These are phyloP conservation scores for Megalops atlanticus DNA, from an alignment of 2,113 vertebrate species.

Conservation along the genomic window DNA sequence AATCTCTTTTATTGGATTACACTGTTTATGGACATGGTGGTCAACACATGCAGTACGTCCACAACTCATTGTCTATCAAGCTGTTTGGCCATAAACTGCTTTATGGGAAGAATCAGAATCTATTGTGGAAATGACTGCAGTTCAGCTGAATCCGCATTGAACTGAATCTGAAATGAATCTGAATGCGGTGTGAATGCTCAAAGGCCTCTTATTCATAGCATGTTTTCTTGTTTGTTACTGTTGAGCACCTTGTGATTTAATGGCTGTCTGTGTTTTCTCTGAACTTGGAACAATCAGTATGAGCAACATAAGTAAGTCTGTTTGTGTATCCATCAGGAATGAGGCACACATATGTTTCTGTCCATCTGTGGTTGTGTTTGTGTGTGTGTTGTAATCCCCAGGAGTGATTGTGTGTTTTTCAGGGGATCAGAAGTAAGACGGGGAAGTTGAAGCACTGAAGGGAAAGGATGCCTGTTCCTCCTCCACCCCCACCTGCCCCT, in stretches of 20 bases:
- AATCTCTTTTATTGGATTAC: too few relatives aligned
- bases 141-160: not conserved
- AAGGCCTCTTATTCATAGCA: not conserved
- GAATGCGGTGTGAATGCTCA: not conserved
- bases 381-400: conserved; percentile 6
- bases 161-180: not conserved
- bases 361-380: not conserved
- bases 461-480: conserved; percentile 24
- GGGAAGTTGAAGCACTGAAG: not conserved
- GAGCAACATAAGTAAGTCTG: not conserved
- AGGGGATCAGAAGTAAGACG: not conserved
- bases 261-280: not conserved
- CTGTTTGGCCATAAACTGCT: too few relatives aligned
- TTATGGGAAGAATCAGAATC: too few relatives aligned
- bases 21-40: too few relatives aligned
- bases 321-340: too few relatives aligned
- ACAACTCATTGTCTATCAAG: too few relatives aligned
- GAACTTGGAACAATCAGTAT: too few relatives aligned
- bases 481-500: conserved; percentile 14
- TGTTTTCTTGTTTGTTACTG: not conserved
- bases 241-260: not conserved
- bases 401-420: too few relatives aligned
- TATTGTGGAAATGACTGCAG: too few relatives aligned
- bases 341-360: too few relatives aligned
- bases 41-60: too few relatives aligned